A percentile compares a stretch with the other conserved stretches of the same genome.
Conservation (phyloP, 2,888 invertebrate genomes). For the Philhelius pedissequus region DNA sequence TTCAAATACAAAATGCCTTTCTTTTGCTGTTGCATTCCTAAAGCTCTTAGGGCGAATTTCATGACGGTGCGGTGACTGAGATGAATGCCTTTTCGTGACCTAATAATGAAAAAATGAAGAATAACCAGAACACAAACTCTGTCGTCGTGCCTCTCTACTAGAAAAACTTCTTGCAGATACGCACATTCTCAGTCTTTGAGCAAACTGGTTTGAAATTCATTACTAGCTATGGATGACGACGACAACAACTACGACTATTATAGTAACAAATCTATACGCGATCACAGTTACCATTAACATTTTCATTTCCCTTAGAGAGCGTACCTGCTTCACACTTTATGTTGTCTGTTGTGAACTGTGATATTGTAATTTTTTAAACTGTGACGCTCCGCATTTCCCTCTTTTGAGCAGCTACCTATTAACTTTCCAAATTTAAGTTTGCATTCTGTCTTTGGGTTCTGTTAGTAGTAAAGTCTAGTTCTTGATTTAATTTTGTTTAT, state of each 20-base stretch:
- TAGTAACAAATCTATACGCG: background rate
- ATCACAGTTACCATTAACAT: conserved; percentile 22
- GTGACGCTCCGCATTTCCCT: background rate
- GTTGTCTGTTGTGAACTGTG: background rate
- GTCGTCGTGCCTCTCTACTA: background rate
- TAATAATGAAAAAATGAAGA: conserved; percentile 66
- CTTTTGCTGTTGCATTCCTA: background rate
- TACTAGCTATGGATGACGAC: conserved; percentile 3
- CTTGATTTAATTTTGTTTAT: conserved; percentile 14
- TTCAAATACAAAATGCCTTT: background rate
- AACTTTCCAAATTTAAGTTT: conserved; percentile 27
- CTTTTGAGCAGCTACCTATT: background rate
- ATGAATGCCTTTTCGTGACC: conserved; percentile 50
- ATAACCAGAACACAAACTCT: conserved; percentile 49
- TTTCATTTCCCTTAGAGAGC: conserved; percentile 27
- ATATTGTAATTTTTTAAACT: background rate
- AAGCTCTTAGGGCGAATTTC: background rate
- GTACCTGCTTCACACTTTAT: background rate
- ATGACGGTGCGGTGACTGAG: background rate
- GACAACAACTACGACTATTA: background rate
- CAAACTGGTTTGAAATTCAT: conserved; percentile 53
- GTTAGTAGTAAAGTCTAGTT: background rate
- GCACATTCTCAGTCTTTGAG: background rate
- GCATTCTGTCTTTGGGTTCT: conserved; percentile 17
- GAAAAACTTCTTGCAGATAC: conserved; percentile 22